Base-by-base conservation (phyloP, 2,113 vertebrate genomes). In the Lanius collurio region DNA sequence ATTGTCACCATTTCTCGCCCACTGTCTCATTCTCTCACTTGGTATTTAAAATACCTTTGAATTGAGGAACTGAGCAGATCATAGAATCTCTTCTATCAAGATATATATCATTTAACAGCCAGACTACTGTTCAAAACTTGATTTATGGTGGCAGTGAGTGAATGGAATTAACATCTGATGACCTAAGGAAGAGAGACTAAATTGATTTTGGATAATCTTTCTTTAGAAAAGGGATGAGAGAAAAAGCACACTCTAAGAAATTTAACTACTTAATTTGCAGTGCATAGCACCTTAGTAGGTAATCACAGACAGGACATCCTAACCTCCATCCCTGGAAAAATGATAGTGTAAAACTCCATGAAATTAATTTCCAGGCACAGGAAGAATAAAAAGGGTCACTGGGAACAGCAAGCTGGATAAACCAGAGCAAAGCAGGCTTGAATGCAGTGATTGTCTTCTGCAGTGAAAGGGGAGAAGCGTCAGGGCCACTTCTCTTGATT, bases 21-120 rank as follows among this genome's bases (percentile, higher is more conserved):
- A 83, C 62, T 49, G 88, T 93, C 94, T 92, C 94, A 82, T 77
- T 93, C 94, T 73, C 89, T 82, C 76, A 79, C 73, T 96, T 84
- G 80, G 83, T 89, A 93, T 90, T 96, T 93, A 82, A 92, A 94
- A 95, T 94, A 94, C 92, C 93, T 95, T 73, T 87, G 83, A 96
- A 90, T 56, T 76, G 86, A 90, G 92, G 77, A 95, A 76, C 75
- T 52, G 31, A 87, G 44, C 13, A 60, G 76, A 88, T 95, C 94
- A 69, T 13, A 94, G 93, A 94, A 53, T 71, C 87, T 87, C 89
- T 78, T n/a, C 93, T 79, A 89, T 95, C 86, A 92, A 92, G 87
- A 93, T 93, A 92, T 69, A 79, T 82, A 93, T 86, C 57, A 84
- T 93, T 94, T 96, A 96, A 92, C 81, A 90, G 84, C 60, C 76